These are phyloP conservation scores for Tachypleus tridentatus DNA, from an alignment of 1,140 invertebrate species.

Conservation along the genomic window DNA sequence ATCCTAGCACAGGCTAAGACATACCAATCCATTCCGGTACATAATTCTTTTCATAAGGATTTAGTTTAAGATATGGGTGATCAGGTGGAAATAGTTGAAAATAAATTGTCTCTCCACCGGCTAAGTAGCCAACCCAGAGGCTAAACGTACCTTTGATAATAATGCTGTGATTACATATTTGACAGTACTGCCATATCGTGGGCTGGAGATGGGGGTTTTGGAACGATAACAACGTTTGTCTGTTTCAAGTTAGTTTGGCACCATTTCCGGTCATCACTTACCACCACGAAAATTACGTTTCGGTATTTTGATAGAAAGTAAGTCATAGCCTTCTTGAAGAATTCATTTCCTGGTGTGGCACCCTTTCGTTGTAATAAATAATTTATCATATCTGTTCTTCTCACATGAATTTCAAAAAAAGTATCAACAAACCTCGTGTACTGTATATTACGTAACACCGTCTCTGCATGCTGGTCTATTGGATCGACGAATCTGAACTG, in stretches of 20 bases:
- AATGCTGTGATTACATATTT: conserved; percentile 51
- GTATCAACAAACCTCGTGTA: conserved; percentile 17
- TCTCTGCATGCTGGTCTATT: conserved; percentile 6
- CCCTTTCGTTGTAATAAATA: too few species aligned
- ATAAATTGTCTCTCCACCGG: conserved; percentile 39
- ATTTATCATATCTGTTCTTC: too few species aligned
- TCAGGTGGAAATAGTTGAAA: neutral
- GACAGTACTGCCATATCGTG: conserved; percentile 50
- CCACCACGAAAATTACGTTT: neutral
- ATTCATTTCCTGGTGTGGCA: too few species aligned
- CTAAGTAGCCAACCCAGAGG: conserved; percentile 51
- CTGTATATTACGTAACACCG: conserved; percentile 5
- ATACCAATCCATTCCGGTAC: conserved; percentile 1
- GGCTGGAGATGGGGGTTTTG: conserved; percentile 35
- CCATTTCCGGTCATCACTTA: neutral
- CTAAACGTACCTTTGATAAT: conserved; percentile 57
- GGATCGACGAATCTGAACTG: conserved; percentile 13
- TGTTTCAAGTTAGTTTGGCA: neutral
- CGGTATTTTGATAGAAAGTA: too few species aligned
- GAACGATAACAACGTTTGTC: neutral
- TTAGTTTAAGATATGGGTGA: neutral
- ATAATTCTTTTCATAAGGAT: neutral
- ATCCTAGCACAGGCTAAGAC: too few species aligned
- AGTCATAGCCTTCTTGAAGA: too few species aligned
- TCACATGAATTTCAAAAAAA: neutral